These are phyloP conservation scores for Lathronympha strigana DNA, from an alignment of 2,888 invertebrate species.

Conservation along the genomic window DNA sequence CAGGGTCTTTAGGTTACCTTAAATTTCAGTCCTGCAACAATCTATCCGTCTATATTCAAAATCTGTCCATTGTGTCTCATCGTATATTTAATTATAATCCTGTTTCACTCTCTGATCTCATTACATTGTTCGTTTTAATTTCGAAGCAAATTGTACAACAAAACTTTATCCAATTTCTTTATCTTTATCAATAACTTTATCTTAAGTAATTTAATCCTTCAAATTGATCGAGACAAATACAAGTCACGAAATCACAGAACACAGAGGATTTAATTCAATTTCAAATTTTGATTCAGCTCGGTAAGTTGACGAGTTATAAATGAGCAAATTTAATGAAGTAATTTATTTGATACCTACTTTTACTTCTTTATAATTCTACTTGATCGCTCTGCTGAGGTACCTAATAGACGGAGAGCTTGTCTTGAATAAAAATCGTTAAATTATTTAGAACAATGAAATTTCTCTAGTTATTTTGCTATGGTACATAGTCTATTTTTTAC, in stretches of 20 bases:
- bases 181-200: too few species aligned
- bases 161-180: conserved; percentile 35
- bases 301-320: conserved; percentile 21
- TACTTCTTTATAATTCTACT: not conserved
- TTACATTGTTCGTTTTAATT: conserved; percentile 19
- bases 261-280: conserved; percentile 31
- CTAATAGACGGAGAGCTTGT: too few species aligned
- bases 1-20: too few species aligned
- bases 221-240: conserved; percentile 36
- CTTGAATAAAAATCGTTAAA: too few species aligned
- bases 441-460: too few species aligned
- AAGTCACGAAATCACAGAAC: conserved; percentile 32
- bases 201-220: conserved; percentile 34
- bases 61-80: not conserved
- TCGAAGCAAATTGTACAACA: conserved; percentile 16
- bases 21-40: too few species aligned
- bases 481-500: too few species aligned
- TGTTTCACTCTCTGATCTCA: not conserved
- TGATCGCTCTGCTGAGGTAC: not conserved
- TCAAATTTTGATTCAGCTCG: conserved; percentile 16
- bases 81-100: not conserved
- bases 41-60: too few species aligned
- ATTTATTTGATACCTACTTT: not conserved
- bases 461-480: too few species aligned
- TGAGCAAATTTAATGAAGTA: conserved; percentile 12